These are phyloP conservation scores for Regulus satrapa DNA, from an alignment of 2,113 vertebrate genomes.

Conservation along the genomic window DNA sequence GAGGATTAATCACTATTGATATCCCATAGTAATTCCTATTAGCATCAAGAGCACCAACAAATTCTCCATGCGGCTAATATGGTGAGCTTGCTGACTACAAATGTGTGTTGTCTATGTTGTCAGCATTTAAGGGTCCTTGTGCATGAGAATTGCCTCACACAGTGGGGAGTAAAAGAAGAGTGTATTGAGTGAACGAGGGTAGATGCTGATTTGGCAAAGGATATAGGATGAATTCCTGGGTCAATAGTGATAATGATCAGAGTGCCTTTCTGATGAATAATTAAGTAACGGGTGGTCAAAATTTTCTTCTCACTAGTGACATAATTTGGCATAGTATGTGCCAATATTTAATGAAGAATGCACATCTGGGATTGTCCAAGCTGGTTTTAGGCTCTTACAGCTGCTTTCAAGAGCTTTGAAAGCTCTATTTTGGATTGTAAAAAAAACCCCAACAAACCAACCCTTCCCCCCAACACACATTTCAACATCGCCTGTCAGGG, in stretches of 20 bases:
- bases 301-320: neutral
- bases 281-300: neutral
- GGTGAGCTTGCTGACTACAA: neutral
- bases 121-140: neutral
- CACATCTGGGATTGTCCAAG: conserved; percentile 23
- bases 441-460: neutral
- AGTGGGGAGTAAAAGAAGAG: neutral
- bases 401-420: conserved; percentile 11
- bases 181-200: neutral
- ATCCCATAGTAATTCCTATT: neutral
- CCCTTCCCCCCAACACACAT: neutral
- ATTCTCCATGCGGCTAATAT: neutral
- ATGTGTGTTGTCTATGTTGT: neutral
- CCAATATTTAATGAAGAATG: conserved; percentile 34
- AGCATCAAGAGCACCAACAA: neutral
- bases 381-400: conserved; percentile 23
- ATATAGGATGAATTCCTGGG: neutral
- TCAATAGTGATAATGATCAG: neutral
- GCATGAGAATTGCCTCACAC: neutral
- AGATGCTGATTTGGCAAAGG: neutral
- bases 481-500: conserved; percentile 40
- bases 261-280: neutral
- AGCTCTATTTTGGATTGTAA: conserved; percentile 12
- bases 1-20: neutral
- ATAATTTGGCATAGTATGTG: neutral